Base-by-base conservation (phyloP, 2,888 invertebrate species). In the Heteromyza rotundicornis region DNA sequence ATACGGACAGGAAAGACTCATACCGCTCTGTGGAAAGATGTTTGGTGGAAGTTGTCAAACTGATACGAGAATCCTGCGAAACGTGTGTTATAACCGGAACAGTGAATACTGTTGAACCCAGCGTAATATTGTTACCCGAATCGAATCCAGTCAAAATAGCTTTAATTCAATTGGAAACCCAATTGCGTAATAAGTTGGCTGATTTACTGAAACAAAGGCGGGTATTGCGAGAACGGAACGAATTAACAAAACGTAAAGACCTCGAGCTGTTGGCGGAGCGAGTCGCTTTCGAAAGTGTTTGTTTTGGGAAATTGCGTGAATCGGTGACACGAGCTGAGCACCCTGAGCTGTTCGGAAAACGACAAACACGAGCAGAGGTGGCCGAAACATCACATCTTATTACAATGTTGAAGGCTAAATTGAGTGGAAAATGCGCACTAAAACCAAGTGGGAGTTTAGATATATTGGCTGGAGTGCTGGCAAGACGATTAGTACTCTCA, bases 341-440 rank as follows among this genome's bases (percentile, higher is more conserved):
- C 65, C 85, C 86, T 68, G 83, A 85, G 68, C 84, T 87, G 68
- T 87, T 88, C 72, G 87, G 88, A 63, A 84, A 84, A 67, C 83
- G 89, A 59, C 86, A 89, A 73, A 87, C 89, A 56, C 86, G 86
- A 75, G 87, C 89, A 76, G 91, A 91, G 85, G 87, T 90, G 72
- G 86, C 87, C 71, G 91, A 92, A 86, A 92, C 92, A 79, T 89
- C 90, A 78, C 89, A 91, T 84, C 85, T 92, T 75, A 89, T 92
- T 82, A 87, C 88, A 79, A 87, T 88, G 79, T 85, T 92, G 74
- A 89, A 89, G 76, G 86, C 86, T 70, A 91, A 89, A 80, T 80
- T 90, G 53, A 87, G 85, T 74, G 89, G 89, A 24, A 82, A 82
- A 82, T 83, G 79, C 81, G 77, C 78, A 77, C 80, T 68, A 67